Percentiles rank a stretch among this genome's conserved stretches.
Conservation (phyloP, 2,797 vertebrate genomes). For the Thamnophis elegans region DNA sequence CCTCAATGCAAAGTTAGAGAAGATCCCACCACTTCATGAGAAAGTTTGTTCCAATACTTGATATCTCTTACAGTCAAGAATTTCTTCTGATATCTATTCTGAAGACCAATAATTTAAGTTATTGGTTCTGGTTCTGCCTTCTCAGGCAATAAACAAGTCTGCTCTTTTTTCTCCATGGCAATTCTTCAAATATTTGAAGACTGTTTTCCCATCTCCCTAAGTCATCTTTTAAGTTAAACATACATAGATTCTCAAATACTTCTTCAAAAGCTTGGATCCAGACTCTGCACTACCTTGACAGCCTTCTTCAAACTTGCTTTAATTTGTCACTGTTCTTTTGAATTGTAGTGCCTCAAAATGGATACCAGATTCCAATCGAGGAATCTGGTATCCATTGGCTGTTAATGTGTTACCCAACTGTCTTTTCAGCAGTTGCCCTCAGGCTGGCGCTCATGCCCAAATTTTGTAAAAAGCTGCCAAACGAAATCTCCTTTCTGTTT, state of each 20-base stretch:
- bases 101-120: neutral
- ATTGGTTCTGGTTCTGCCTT: neutral
- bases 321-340: neutral
- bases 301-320: neutral
- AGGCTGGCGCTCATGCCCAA: neutral
- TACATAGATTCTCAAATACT: neutral
- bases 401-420: neutral
- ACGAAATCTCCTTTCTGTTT: neutral
- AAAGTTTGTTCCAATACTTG: neutral
- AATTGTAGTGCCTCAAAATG: neutral
- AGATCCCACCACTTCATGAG: neutral
- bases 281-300: neutral
- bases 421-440: neutral
- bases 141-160: neutral
- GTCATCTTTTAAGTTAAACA: neutral
- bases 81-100: neutral
- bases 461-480: neutral
- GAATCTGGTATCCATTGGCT: too few relatives aligned
- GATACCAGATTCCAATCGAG: neutral
- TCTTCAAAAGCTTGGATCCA: neutral
- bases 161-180: neutral
- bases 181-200: neutral
- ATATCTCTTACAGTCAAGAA: neutral
- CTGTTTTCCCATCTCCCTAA: neutral
- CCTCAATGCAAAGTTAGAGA: neutral